Evolutionary conservation across 1,140 invertebrate species (phyloP).

Genomic region (Drosophila pectinifera): DNA sequence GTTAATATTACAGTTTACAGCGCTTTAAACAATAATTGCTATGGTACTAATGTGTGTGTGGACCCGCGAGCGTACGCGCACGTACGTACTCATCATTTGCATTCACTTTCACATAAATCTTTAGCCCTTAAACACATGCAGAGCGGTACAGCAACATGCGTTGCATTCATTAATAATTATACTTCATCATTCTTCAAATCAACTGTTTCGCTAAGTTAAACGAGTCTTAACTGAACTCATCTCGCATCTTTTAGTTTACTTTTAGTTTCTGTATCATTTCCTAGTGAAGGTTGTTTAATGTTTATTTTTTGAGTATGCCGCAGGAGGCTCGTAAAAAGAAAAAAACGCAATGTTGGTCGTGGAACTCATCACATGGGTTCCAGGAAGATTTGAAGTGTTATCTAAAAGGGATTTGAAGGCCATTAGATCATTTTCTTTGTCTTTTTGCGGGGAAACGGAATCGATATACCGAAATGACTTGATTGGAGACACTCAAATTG

Average conservation of each 20-base stretch:
- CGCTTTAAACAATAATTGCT: slow-evolving; percentile 37
- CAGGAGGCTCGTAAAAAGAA: slow-evolving; percentile 33
- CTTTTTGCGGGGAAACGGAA: slow-evolving; percentile 3
- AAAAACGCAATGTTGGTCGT: slow-evolving; percentile 2
- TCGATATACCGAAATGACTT: slow-evolving; percentile 9
- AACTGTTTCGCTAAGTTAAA: slow-evolving; percentile 29
- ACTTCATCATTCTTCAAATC: not conserved
- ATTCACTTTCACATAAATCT: slow-evolving; percentile 1
- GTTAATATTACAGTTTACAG: slow-evolving; percentile 44
- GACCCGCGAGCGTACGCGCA: slow-evolving; percentile 24
- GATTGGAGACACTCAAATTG: slow-evolving; percentile 8
- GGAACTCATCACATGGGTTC: slow-evolving; percentile 48
- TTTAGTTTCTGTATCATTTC: slow-evolving; percentile 5
- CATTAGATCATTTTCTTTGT: not conserved
- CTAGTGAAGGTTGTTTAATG: slow-evolving; percentile 5
- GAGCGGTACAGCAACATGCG: too few relatives aligned
- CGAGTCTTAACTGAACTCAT: not conserved
- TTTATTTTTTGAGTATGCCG: slow-evolving; percentile 31
- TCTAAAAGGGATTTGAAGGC: not conserved
- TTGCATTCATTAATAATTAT: too few relatives aligned
- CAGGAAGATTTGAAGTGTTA: slow-evolving; percentile 19
- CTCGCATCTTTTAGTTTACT: not conserved
- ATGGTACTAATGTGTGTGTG: slow-evolving; percentile 51
- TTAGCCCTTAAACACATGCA: slow-evolving; percentile 13
- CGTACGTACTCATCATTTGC: slow-evolving; percentile 10